A percentile compares a stretch with the other conserved stretches of the same genome.
Conservation (phyloP, 2,113 vertebrate genomes). For the Hypanus sabinus region DNA sequence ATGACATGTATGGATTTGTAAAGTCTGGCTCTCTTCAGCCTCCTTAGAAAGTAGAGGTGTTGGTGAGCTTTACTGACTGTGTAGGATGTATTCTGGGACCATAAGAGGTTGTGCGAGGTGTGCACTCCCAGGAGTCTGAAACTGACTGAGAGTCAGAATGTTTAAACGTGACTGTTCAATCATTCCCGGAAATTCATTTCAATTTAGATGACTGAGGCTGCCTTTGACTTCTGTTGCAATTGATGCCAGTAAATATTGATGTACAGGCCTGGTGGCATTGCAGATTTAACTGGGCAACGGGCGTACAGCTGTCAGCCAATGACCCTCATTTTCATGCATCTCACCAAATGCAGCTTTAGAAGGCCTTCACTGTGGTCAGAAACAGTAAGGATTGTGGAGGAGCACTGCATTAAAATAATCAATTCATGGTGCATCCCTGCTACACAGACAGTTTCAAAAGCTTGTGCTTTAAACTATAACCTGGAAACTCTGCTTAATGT, state of each 20-base stretch:
- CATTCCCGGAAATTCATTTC: neutral
- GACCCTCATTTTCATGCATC: neutral
- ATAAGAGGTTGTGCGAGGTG: no score
- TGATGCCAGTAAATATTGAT: neutral
- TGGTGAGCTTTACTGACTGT: no score
- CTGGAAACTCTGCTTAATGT: constrained; percentile 27
- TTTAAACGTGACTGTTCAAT: neutral
- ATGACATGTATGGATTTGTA: no score
- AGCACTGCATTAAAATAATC: constrained; percentile 3
- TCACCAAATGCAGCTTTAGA: neutral
- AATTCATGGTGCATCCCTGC: neutral
- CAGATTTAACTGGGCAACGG: neutral
- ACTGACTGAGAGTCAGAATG: no score
- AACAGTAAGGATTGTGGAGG: neutral
- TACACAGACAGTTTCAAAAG: neutral
- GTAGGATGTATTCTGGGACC: no score
- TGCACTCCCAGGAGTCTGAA: no score
- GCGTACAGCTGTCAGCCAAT: neutral
- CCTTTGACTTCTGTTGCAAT: neutral
- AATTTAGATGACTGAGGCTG: neutral
- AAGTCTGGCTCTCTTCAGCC: no score
- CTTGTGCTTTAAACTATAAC: neutral
- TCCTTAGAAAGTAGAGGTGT: no score
- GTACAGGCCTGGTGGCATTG: neutral
- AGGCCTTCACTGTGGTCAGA: neutral